phyloP scores from a whole-genome alignment of 1,140 invertebrate species.

The Drosophila grimshawi region DNA sequence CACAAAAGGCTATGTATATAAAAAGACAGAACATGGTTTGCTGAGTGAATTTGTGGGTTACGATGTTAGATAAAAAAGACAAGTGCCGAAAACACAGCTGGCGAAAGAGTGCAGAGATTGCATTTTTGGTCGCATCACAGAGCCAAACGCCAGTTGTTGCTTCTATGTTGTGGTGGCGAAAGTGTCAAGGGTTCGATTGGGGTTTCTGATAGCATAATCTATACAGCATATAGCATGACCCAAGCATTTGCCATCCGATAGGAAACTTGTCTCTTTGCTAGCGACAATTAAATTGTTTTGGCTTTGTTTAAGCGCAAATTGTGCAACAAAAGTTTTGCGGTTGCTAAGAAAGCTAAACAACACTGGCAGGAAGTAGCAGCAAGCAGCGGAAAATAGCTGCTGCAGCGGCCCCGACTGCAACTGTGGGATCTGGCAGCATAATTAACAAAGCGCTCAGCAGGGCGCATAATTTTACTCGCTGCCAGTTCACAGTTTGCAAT shows the following conservation, averaged over 20 bases:
- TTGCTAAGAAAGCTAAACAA: conserved; percentile 69
- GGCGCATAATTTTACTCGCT: conserved; percentile 73
- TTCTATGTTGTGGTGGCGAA: background rate
- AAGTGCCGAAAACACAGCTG: background rate
- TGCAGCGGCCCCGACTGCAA: conserved; percentile 12
- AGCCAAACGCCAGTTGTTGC: conserved; percentile 23
- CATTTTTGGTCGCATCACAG: conserved; percentile 10
- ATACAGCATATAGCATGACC: conserved; percentile 6
- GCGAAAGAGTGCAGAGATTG: conserved; percentile 3
- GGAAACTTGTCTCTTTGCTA: conserved; percentile 32
- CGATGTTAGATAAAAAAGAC: conserved; percentile 1
- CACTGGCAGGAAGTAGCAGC: conserved; percentile 42
- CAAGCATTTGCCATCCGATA: conserved; percentile 2
- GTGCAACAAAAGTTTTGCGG: conserved; percentile 81
- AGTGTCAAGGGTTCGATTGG: conserved; percentile 40
- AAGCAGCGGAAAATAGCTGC: conserved; percentile 9
- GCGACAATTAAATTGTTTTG: conserved; percentile 82
- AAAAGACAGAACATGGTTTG: conserved; percentile 28
- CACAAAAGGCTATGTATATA: conserved; percentile 7
- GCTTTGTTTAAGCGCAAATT: conserved; percentile 81
- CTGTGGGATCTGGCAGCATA: conserved; percentile 62
- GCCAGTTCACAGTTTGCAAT: conserved; percentile 47
- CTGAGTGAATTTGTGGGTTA: conserved; percentile 53
- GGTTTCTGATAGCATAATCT: conserved; percentile 28
- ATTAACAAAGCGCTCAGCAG: conserved; percentile 81